Conservation (phyloP, 53 echinoderm and acorn worm genomes). For the Henricia sp. region DNA sequence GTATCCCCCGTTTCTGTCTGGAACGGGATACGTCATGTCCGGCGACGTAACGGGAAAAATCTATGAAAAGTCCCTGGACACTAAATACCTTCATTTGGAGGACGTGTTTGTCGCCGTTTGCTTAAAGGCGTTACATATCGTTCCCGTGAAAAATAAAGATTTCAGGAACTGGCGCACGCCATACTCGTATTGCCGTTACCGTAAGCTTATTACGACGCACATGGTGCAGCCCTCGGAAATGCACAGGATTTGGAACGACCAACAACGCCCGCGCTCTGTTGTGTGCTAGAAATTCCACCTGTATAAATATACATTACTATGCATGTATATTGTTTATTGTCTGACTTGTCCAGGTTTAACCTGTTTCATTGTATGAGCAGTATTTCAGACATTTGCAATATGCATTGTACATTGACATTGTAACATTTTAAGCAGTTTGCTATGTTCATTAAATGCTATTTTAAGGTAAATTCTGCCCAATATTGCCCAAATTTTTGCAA, state of each 20-base stretch:
- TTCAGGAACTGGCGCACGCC: constrained; percentile 81
- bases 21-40: constrained; percentile 90
- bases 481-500: too few relatives aligned
- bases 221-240: constrained; percentile 88
- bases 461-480: too few relatives aligned
- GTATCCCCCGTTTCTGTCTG: constrained; percentile 92
- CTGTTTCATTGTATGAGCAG: too few relatives aligned
- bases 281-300: constrained; percentile 12
- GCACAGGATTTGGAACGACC: constrained; percentile 89
- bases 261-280: neutral
- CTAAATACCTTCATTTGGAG: constrained; percentile 83
- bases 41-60: constrained; percentile 69
- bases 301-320: neutral
- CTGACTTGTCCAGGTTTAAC: too few relatives aligned
- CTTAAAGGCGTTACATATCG: constrained; percentile 69
- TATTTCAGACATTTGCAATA: too few relatives aligned
- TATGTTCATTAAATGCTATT: too few relatives aligned
- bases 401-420: too few relatives aligned
- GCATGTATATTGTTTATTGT: neutral
- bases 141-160: constrained; percentile 70
- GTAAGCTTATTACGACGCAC: constrained; percentile 81
- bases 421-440: too few relatives aligned
- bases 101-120: constrained; percentile 86
- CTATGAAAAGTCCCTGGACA: constrained; percentile 74
- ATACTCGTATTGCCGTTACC: constrained; percentile 82